A percentile compares a stretch with the other conserved stretches of the same genome.
Evolutionary conservation across 2,113 vertebrate genomes (phyloP).

Genomic region (Meleagris gallopavo): DNA sequence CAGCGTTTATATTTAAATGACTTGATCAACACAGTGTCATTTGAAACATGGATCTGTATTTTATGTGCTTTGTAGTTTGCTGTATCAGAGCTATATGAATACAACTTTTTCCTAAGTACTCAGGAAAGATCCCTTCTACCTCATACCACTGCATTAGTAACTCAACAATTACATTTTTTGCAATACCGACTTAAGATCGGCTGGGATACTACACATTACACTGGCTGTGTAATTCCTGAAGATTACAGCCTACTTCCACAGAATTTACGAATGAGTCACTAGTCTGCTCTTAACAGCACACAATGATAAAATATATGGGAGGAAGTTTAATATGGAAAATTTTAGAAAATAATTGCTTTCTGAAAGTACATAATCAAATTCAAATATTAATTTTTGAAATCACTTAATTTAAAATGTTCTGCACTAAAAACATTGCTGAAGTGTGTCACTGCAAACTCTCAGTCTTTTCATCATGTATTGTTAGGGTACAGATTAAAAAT

Average conservation of each 20-base stretch:
- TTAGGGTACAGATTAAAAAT: not conserved
- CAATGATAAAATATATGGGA: not conserved
- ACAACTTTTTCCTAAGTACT: not conserved
- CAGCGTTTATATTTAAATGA: not conserved
- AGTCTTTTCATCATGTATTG: not conserved
- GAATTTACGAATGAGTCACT: not conserved
- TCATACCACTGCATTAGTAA: not conserved
- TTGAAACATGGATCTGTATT: not conserved
- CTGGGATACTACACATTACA: not conserved
- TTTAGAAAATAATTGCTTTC: not conserved
- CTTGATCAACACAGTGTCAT: not conserved
- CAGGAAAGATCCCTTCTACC: not conserved
- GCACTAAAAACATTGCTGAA: not conserved
- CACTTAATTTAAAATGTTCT: not conserved
- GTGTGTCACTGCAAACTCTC: not conserved
- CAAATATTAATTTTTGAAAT: not conserved
- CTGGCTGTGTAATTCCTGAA: not conserved
- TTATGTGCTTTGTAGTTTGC: too few relatives aligned
- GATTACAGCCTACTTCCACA: not conserved
- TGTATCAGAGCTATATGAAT: too few relatives aligned
- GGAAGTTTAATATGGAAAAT: not conserved
- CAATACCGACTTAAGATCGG: not conserved
- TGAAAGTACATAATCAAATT: not conserved
- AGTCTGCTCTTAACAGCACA: not conserved
- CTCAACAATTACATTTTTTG: not conserved